Evolutionary conservation across 2,113 vertebrate genomes (phyloP), one percentile per base, ranked within the genome.

Genomic region (Gallinago paraguaiae): DNA sequence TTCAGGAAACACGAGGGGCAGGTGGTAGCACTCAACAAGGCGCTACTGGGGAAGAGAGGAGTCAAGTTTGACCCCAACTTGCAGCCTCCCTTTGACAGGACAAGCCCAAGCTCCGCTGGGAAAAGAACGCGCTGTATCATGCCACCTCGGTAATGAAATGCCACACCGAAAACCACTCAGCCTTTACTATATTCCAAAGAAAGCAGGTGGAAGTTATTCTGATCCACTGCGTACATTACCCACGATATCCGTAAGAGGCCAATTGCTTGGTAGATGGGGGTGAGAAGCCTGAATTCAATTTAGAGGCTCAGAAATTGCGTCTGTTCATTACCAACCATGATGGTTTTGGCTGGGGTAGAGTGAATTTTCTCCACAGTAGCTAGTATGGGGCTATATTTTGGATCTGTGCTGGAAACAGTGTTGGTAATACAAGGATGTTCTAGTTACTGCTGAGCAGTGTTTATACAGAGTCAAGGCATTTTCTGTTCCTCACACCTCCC

Each of bases 41-140:
- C 59, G 65, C 35, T 43, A 3, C 30, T 48, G 45, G 16, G 24
- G 10, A 89, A 56, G 27, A 74, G 10, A n/a, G 10, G 53, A 88
- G 19, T 13, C 68, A 64, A 33, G 30, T 68, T 31, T 11, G 41
- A 85, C 14, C 53, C 65, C 33, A 81, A 19, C 28, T 23, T 33
- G 45, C 56, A 85, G 39, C 19, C 31, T 37, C 17, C 41, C 45
- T 64, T 39, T 24, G 27, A 22, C 35, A 70, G 69, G 61, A 82
- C 48, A 74, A 76, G 72, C 0, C 2, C 17, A 86, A 70, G 45
- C 2, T 2, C 35, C 50, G 23, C 17, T 27, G 45, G n/a, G 72
- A 92, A 64, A 79, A 0, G 1, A 57, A 80, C 23, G 17, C 4
- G 1, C 7, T 43, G 33, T n/a, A 41, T 3, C 0, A 2, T 76